Evolutionary conservation across 2,113 vertebrate genomes (phyloP).

Genomic region (Laticauda colubrina): DNA sequence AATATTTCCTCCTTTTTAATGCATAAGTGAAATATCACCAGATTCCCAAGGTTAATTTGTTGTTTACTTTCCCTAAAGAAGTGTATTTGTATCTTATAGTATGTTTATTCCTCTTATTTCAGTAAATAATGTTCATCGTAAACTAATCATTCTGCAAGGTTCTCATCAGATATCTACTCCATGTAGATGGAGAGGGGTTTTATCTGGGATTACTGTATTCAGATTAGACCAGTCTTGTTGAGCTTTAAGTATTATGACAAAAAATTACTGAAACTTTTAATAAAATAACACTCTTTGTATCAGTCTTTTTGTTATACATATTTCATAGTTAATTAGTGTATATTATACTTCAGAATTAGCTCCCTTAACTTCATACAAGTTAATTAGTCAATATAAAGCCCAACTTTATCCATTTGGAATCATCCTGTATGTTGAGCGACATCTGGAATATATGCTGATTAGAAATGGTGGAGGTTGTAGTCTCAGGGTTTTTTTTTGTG

Average conservation of each 20-base stretch:
- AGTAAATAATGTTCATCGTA: not conserved
- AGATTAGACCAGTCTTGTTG: not conserved
- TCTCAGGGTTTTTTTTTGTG: not conserved
- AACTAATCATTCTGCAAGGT: not conserved
- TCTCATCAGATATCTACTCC: not conserved
- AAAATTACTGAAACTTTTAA: not conserved
- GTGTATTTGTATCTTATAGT: slow-evolving; percentile 16
- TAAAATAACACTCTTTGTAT: not conserved
- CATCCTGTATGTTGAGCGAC: not conserved
- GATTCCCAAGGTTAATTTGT: not conserved
- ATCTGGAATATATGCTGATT: not conserved
- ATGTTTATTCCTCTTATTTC: not conserved
- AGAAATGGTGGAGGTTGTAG: not conserved
- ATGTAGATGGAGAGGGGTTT: not conserved
- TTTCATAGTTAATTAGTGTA: not conserved
- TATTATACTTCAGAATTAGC: not conserved
- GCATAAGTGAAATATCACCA: not conserved
- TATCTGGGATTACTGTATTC: not conserved
- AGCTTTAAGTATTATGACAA: not conserved
- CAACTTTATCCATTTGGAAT: not conserved
- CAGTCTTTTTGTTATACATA: not conserved
- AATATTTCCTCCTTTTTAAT: slow-evolving; percentile 21
- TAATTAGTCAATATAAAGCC: not conserved
- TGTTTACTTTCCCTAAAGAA: not conserved
- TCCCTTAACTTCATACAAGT: not conserved